Percentiles rank a stretch among this genome's conserved stretches.
These are phyloP conservation scores for Smittia aterrima DNA, from an alignment of 2,888 invertebrate species.

Conservation along the genomic window DNA sequence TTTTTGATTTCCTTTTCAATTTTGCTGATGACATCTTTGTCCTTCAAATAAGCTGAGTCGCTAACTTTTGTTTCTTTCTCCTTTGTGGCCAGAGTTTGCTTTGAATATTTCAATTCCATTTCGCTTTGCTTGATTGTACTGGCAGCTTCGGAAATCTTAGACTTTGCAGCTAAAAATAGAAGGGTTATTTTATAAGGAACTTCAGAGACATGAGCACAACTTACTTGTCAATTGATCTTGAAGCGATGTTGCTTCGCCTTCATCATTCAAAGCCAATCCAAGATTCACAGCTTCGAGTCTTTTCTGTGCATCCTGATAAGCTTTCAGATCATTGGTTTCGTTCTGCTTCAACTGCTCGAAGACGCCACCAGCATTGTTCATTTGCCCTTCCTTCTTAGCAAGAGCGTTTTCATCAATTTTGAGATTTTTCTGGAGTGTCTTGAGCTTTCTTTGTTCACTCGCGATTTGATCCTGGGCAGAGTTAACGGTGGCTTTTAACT, in stretches of 20 bases:
- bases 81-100: conserved; percentile 63
- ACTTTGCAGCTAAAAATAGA: conserved; percentile 64
- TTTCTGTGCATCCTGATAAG: conserved; percentile 70
- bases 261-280: conserved; percentile 75
- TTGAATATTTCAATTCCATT: conserved; percentile 69
- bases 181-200: background rate
- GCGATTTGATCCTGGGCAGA: conserved; percentile 65
- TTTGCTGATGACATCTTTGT: conserved; percentile 60
- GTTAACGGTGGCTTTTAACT: conserved; percentile 62
- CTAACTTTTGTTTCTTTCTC: conserved; percentile 66
- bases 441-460: conserved; percentile 67
- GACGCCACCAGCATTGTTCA: conserved; percentile 59
- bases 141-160: conserved; percentile 70
- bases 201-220: conserved; percentile 42
- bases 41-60: conserved; percentile 65
- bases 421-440: conserved; percentile 65
- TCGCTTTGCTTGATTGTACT: conserved; percentile 75
- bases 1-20: conserved; percentile 59
- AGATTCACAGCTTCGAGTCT: conserved; percentile 80
- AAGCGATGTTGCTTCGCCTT: conserved; percentile 77
- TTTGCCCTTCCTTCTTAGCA: conserved; percentile 60
- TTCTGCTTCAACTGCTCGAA: conserved; percentile 68
- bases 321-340: conserved; percentile 65
- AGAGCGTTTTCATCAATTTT: conserved; percentile 66
- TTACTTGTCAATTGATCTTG: conserved; percentile 85